Evolutionary conservation across 2,888 invertebrate genomes (phyloP), one percentile per base, ranked within the genome.

Genomic region (Cephus nigrinus): DNA sequence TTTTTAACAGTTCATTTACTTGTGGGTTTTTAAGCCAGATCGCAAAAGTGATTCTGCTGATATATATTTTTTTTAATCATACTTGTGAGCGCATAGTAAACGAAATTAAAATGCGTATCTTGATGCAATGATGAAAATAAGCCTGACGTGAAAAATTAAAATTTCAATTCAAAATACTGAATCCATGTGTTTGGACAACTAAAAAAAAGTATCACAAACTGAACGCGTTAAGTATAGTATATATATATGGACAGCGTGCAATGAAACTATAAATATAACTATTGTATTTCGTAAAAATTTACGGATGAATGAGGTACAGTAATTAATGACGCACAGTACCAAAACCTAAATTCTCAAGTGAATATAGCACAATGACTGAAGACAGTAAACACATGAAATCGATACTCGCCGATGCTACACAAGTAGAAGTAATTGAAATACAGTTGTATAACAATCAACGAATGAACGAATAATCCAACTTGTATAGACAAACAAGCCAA

Each of bases 191-290:
- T 55, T 23, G 9, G 9, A 23, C 23, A 23, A 23, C 1, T 55
- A 55, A 55, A 40, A 55, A 23, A 23, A 23, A 55, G 55, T 55
- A 9, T 55, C 23, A 23, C 55, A 71, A 75, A n/a, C 55, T 55
- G 23, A 55, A 55, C 2, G 23, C 34, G 69, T 69, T 76, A 68
- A 68, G 15, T 35, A 71, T 69, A 73, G 15, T 35, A 71, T 69
- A 73, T 30, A 76, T 36, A 36, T 69, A 35, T 75, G 36, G 36
- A 68, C 31, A 78, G 33, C 31, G 15, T 34, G 5, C n/a, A 55
- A 55, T 55, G 9, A 55, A 55, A 55, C 23, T 55, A 55, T 9
- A 2, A 55, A 55, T 55, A 55, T 55, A 23, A 55, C 1, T 9
- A 23, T 5, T 5, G 2, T 55, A 9, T 23, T 55, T 9, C 55